phyloP scores from a whole-genome alignment of 2,888 invertebrate genomes.

The Brachyptera putata region DNA sequence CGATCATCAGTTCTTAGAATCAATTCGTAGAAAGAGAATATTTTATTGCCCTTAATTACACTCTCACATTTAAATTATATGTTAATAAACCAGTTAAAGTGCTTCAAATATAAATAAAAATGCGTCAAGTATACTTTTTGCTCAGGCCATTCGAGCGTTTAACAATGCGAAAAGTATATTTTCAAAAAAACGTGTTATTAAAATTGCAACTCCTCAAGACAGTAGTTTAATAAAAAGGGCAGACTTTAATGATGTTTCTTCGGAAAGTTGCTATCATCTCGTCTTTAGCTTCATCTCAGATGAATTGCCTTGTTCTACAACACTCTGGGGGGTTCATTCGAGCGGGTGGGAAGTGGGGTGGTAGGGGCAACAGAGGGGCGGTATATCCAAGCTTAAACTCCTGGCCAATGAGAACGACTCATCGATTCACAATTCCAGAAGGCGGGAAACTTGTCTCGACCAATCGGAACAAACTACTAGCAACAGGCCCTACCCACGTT shows the following conservation, averaged over 20 bases:
- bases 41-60: too few relatives aligned
- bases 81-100: too few relatives aligned
- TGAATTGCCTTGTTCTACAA: constrained; percentile 32
- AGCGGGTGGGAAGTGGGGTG: neutral
- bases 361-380: too few relatives aligned
- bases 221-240: constrained; percentile 11
- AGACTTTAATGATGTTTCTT: constrained; percentile 13
- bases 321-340: constrained; percentile 27
- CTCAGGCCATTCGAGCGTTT: too few relatives aligned
- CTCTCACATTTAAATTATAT: too few relatives aligned
- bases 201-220: neutral
- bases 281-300: constrained; percentile 13
- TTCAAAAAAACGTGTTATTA: too few relatives aligned
- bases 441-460: constrained; percentile 30
- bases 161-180: too few relatives aligned
- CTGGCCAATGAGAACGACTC: constrained; percentile 22
- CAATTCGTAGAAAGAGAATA: too few relatives aligned
- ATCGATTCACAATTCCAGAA: constrained; percentile 23
- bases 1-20: too few relatives aligned
- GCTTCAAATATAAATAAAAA: too few relatives aligned
- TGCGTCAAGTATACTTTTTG: too few relatives aligned
- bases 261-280: constrained; percentile 3
- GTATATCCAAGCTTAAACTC: constrained; percentile 24
- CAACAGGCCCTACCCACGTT: constrained; percentile 30
- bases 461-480: constrained; percentile 21